Evolutionary conservation across 53 echinoderm and acorn worm genomes (phyloP).

Genomic region (Holothuria scabra): DNA sequence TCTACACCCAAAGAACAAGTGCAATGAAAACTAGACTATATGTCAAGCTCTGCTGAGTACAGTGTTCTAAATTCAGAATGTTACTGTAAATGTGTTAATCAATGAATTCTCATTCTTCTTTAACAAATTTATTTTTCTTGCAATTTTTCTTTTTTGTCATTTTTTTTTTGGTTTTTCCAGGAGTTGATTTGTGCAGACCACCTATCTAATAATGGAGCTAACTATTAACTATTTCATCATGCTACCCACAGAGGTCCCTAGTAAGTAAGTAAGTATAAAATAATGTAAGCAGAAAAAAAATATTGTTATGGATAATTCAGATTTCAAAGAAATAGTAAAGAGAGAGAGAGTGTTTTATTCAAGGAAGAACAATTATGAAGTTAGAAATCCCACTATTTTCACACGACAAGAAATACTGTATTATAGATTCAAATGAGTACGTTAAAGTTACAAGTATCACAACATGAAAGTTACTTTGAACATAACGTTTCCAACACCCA

Average conservation of each 20-base stretch:
- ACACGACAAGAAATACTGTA: constrained; percentile 41
- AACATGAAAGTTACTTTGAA: constrained; percentile 31
- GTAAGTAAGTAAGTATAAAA: constrained; percentile 41
- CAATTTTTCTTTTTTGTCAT: too few species aligned
- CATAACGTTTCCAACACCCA: background rate
- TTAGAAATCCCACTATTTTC: constrained; percentile 41
- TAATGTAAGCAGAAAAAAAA: constrained; percentile 24
- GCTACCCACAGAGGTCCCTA: constrained; percentile 35
- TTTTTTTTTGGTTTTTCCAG: too few species aligned
- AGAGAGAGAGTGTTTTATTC: constrained; percentile 14
- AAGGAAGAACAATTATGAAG: constrained; percentile 44
- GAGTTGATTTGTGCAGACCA: too few species aligned
- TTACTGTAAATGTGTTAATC: too few species aligned
- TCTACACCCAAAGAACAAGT: too few species aligned
- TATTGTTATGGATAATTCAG: constrained; percentile 9
- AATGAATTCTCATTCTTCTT: too few species aligned
- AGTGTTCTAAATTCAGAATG: too few species aligned
- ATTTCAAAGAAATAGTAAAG: constrained; percentile 38
- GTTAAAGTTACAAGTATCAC: constrained; percentile 32
- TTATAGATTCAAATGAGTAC: constrained; percentile 22
- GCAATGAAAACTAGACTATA: too few species aligned
- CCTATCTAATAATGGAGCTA: too few species aligned
- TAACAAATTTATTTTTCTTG: too few species aligned
- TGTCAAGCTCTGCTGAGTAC: too few species aligned
- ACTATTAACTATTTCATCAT: too few species aligned